Base-by-base conservation (phyloP, 1,140 invertebrate genomes). In the Apocrypta bakeri region DNA sequence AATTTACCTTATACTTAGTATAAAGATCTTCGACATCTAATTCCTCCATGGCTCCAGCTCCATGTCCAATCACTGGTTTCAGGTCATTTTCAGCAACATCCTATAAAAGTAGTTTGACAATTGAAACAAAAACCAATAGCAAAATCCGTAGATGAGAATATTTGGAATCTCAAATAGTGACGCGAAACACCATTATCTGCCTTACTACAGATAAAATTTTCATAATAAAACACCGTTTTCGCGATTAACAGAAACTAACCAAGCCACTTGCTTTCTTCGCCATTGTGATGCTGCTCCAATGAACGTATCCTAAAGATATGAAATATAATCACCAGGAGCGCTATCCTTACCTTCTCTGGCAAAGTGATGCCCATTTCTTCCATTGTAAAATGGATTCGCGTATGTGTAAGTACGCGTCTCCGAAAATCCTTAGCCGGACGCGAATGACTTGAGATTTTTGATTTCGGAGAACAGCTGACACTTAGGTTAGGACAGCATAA, bases 1-100 rank as follows among this genome's bases (percentile, higher is more conserved):
- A 37, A 37, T 37, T 31, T 93, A 97, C 96, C 94, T 98, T 98
- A 87, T 97, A 98, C 92, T 97, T 98, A 24, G 97, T 98, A 89
- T 98, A 99, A 42, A 98, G 93, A 94, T 98, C 97, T 92, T 98
- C 97, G 29, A 96, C 93, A 90, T 98, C 97, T 79, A 96, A 89
- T 87, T 97, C 96, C 88, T 98, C 96, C 66, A 94, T 90, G 42
- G 92, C 91, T 84, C 92, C 92, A 61, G 92, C 90, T 71, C 90
- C 88, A 68, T 93, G 91, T 82, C 93, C 93, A 86, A 92, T 93
- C 69, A 89, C 89, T 42, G 92, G 92, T 85, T 95, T 95, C 2
- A 90, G 89, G 80, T 95, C 94, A 48, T 93, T 91, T 84, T 94
- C 93, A 81, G 92, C 90, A 76, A 94, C 93, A 86, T 96, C 95